Percentiles rank a stretch among this genome's conserved stretches.
Conservation (phyloP, 1,140 invertebrate species). For the Wiebesia pumilae region DNA sequence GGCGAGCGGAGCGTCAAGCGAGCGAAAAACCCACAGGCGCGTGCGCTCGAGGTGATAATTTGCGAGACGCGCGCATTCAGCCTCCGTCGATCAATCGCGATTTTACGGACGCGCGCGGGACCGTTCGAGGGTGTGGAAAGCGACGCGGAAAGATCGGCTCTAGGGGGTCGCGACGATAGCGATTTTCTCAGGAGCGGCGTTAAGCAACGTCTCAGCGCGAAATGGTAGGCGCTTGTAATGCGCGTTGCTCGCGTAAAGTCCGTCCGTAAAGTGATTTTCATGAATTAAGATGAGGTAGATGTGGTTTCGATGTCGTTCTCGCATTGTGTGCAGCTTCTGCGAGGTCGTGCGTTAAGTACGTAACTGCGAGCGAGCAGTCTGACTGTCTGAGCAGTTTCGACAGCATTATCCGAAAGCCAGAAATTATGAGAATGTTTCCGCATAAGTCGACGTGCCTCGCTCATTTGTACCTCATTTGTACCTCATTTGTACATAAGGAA, state of each 20-base stretch:
- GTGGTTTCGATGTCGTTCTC: too few relatives aligned
- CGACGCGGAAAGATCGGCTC: too few relatives aligned
- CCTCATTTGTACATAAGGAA: too few relatives aligned
- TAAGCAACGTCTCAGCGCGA: too few relatives aligned
- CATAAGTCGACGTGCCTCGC: too few relatives aligned
- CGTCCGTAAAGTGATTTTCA: neutral
- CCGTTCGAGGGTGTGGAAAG: too few relatives aligned
- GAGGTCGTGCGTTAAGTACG: neutral
- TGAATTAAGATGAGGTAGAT: neutral
- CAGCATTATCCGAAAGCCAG: neutral
- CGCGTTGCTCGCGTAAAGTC: too few relatives aligned
- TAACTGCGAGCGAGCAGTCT: neutral
- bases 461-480: too few relatives aligned
- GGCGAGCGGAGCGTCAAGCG: neutral
- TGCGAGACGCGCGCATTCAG: neutral
- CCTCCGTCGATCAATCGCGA: neutral
- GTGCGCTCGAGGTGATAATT: constrained; percentile 25
- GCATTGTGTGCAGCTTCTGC: neutral
- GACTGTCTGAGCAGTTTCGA: neutral
- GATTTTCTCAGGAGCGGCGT: too few relatives aligned
- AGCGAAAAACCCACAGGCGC: constrained; percentile 16
- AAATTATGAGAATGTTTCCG: neutral
- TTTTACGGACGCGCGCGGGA: too few relatives aligned
- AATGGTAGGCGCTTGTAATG: too few relatives aligned
- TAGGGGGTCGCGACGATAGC: too few relatives aligned